These are phyloP conservation scores for Sepiola atlantica DNA, from an alignment of 2,888 invertebrate genomes.

Conservation along the genomic window DNA sequence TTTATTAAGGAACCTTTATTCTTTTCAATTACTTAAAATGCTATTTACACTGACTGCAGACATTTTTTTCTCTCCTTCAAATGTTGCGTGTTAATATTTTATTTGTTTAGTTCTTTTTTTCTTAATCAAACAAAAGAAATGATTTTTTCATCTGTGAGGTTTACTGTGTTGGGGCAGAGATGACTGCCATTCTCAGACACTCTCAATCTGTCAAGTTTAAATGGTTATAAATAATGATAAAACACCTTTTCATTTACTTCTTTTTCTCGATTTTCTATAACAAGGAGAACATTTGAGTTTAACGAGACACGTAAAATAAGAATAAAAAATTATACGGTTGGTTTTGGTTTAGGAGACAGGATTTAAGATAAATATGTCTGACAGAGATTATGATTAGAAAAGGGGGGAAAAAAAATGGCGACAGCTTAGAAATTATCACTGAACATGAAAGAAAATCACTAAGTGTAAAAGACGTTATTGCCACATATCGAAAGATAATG, in stretches of 20 bases:
- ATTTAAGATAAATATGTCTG: background rate
- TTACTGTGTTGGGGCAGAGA: background rate
- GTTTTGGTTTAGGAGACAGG: background rate
- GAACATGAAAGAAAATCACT: background rate
- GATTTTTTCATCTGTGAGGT: background rate
- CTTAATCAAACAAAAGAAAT: no score
- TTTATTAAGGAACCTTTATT: no score
- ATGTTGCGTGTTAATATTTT: no score
- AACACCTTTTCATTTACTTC: background rate
- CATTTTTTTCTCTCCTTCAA: no score
- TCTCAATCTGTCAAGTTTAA: background rate
- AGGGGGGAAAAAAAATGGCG: background rate
- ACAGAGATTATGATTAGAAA: background rate
- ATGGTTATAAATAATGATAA: background rate
- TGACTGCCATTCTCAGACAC: background rate
- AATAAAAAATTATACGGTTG: no score
- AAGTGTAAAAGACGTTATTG: background rate
- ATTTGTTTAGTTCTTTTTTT: no score
- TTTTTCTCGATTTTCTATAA: background rate
- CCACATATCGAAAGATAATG: background rate
- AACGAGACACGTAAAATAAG: background rate
- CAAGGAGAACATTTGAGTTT: background rate
- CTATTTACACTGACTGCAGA: no score
- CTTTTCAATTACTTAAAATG: no score
- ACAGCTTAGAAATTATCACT: background rate